A percentile compares a stretch with the other conserved stretches of the same genome.
Evolutionary conservation across 2,888 invertebrate genomes (phyloP).

Genomic region (Raillietiella orientalis): DNA sequence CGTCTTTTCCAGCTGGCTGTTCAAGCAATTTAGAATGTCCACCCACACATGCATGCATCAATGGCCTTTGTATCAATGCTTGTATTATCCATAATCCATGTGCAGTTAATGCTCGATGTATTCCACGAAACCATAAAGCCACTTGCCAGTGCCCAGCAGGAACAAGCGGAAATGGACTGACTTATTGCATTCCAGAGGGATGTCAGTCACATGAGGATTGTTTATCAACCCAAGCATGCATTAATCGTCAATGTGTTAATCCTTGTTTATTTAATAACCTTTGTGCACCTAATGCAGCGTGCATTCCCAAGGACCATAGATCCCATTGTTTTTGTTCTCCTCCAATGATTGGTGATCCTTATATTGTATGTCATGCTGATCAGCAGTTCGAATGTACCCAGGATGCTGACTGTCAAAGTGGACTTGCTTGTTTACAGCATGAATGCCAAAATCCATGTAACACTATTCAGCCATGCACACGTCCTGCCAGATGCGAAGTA

Average conservation of each 20-base stretch:
- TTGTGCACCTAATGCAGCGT: conserved; percentile 45
- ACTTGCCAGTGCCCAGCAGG: conserved; percentile 35
- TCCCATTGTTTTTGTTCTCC: conserved; percentile 8
- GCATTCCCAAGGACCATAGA: conserved; percentile 43
- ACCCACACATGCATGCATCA: conserved; percentile 7
- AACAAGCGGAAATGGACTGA: conserved; percentile 26
- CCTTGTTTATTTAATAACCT: conserved; percentile 28
- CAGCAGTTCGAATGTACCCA: conserved; percentile 3
- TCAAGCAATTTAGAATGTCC: conserved; percentile 7
- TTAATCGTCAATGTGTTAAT: conserved; percentile 49
- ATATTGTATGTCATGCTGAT: conserved; percentile 30
- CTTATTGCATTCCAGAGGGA: conserved; percentile 6
- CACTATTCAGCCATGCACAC: conserved; percentile 9
- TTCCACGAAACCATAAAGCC: conserved; percentile 29
- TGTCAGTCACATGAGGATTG: conserved; percentile 21
- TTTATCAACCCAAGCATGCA: conserved; percentile 32
- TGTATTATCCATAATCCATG: conserved; percentile 47
- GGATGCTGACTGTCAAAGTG: conserved; percentile 6
- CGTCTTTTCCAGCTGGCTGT: conserved; percentile 6
- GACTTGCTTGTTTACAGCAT: conserved; percentile 6
- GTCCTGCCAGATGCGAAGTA: conserved; percentile 14
- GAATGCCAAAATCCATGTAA: conserved; percentile 12
- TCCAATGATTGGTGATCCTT: conserved; percentile 11
- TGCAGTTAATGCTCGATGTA: conserved; percentile 31
- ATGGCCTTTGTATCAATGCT: conserved; percentile 29